These are phyloP conservation scores for Serinus canaria DNA, from an alignment of 2,113 vertebrate species.

Conservation along the genomic window DNA sequence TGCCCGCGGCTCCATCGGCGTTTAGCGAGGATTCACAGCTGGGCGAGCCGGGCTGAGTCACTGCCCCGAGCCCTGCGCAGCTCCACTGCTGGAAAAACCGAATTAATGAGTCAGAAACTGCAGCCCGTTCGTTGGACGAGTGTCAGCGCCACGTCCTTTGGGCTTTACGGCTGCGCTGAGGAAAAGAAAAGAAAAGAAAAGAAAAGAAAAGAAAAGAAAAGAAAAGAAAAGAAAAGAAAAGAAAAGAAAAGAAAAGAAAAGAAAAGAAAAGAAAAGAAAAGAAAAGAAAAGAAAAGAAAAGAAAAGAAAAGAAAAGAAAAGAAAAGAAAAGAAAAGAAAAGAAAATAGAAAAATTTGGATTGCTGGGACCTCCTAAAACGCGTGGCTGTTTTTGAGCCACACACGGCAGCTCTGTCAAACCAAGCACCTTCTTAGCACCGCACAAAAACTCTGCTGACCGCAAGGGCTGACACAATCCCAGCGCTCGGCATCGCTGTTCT, in stretches of 20 bases:
- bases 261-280: too few relatives aligned
- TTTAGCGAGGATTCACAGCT: background rate
- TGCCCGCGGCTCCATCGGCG: background rate
- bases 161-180: background rate
- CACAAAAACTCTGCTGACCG: background rate
- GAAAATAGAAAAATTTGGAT: rapidly evolving
- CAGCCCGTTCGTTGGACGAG: rapidly evolving
- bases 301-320: too few relatives aligned
- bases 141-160: rapidly evolving
- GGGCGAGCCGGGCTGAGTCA: background rate
- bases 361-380: rapidly evolving
- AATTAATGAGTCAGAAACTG: background rate
- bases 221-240: too few relatives aligned
- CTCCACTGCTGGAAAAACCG: background rate
- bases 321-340: too few relatives aligned
- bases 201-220: too few relatives aligned
- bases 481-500: background rate
- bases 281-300: too few relatives aligned
- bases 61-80: rapidly evolving
- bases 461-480: rapidly evolving
- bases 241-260: too few relatives aligned
- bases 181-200: too few relatives aligned
- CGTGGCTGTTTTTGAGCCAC: rapidly evolving
- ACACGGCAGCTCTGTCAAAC: rapidly evolving
- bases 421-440: rapidly evolving